Conservation (phyloP, 2,113 vertebrate species). For the Hiodon tergisus region DNA sequence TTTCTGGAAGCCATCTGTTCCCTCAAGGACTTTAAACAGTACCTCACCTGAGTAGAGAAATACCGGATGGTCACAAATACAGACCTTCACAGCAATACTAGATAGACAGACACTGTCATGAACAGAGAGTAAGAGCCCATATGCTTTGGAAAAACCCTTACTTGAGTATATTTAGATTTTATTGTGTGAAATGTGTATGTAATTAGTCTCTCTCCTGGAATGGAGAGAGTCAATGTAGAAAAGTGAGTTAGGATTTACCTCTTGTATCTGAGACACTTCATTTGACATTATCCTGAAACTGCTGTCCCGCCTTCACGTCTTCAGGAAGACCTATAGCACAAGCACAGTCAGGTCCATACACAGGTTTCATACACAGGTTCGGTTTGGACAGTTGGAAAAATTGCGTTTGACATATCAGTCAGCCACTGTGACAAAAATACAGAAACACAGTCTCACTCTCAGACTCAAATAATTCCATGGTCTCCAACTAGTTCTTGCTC, state of each 20-base stretch:
- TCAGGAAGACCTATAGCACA: constrained; percentile 64
- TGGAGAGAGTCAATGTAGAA: constrained; percentile 1
- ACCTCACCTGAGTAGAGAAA: constrained; percentile 54
- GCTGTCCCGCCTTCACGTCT: constrained; percentile 49
- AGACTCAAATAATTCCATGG: too few relatives aligned
- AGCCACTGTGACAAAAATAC: too few relatives aligned
- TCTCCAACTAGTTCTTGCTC: too few relatives aligned
- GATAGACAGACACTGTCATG: neutral
- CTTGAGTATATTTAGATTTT: too few relatives aligned
- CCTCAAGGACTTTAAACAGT: constrained; percentile 65
- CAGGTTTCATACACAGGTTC: neutral
- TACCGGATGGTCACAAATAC: constrained; percentile 7
- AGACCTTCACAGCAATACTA: neutral
- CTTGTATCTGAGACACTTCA: constrained; percentile 77
- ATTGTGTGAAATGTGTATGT: neutral
- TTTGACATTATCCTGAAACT: constrained; percentile 73
- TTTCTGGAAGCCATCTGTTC: constrained; percentile 68
- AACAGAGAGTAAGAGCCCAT: neutral
- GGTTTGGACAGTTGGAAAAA: too few relatives aligned
- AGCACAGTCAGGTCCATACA: neutral
- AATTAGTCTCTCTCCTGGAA: neutral
- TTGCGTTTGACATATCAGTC: too few relatives aligned
- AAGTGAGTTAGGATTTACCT: constrained; percentile 53
- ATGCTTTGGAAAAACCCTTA: neutral
- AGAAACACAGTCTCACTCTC: too few relatives aligned